Evolutionary conservation across 2,888 invertebrate genomes (phyloP).

Genomic region (Yponomeuta plumbellus): DNA sequence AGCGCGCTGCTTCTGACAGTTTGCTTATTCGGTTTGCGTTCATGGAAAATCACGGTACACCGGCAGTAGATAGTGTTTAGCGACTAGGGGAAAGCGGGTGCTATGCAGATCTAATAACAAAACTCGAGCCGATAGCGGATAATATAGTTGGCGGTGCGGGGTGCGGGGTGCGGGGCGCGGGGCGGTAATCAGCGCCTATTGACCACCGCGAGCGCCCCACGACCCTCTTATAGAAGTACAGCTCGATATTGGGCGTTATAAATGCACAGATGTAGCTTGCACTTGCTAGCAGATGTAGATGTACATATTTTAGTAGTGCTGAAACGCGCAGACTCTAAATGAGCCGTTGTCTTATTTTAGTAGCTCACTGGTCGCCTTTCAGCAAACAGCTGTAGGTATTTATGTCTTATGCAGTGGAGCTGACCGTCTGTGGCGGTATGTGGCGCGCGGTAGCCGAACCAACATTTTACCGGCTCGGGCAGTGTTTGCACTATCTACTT

Average conservation of each 20-base stretch:
- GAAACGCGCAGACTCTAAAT: too few species aligned
- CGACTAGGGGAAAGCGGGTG: not conserved
- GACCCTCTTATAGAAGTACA: too few species aligned
- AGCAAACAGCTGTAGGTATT: not conserved
- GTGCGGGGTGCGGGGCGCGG: not conserved
- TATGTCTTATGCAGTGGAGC: not conserved
- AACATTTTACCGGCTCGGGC: not conserved
- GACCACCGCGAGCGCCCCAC: slow-evolving; percentile 24
- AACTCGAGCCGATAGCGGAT: slow-evolving; percentile 11
- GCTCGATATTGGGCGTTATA: too few species aligned
- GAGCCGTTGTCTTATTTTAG: too few species aligned
- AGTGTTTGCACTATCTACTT: not conserved
- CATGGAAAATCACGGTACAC: not conserved
- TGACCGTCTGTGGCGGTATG: not conserved
- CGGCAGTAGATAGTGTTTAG: not conserved
- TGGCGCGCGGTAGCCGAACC: not conserved
- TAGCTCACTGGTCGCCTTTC: not conserved
- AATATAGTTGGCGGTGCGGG: slow-evolving; percentile 20
- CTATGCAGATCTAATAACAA: not conserved
- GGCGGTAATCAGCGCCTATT: slow-evolving; percentile 41
- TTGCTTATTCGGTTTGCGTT: not conserved
- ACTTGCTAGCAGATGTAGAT: too few species aligned
- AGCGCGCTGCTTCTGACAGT: not conserved
- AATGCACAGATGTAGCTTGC: too few species aligned
- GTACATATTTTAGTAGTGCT: too few species aligned